These are phyloP conservation scores for Porites divaricata DNA, from an alignment of 92 coral and sea anemone genomes.

Conservation along the genomic window DNA sequence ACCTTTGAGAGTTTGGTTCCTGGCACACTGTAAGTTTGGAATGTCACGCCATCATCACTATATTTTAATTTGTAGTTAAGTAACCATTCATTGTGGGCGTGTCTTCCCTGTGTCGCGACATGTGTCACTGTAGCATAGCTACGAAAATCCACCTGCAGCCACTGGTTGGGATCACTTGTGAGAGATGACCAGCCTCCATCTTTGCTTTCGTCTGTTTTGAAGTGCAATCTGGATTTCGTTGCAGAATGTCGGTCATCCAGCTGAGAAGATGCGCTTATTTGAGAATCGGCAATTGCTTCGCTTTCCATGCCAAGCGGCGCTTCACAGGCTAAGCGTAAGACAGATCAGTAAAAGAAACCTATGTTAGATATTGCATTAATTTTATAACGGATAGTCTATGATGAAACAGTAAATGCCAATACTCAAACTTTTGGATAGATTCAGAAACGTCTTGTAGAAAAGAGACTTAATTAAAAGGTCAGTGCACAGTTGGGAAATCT, in stretches of 20 bases:
- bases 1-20: slow-evolving; percentile 7
- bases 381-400: too few species aligned
- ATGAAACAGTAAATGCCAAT: too few species aligned
- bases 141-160: slow-evolving; percentile 31
- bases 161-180: slow-evolving; percentile 1
- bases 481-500: too few species aligned
- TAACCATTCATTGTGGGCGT: slow-evolving; percentile 11
- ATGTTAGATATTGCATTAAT: neutral
- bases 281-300: slow-evolving; percentile 3
- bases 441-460: too few species aligned
- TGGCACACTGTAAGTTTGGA: neutral
- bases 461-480: too few species aligned
- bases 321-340: neutral
- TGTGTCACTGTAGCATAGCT: slow-evolving; percentile 12
- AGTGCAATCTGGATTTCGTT: slow-evolving; percentile 17
- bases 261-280: slow-evolving; percentile 19
- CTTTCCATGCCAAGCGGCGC: slow-evolving; percentile 40
- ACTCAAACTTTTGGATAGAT: too few species aligned
- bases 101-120: slow-evolving; percentile 23
- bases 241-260: slow-evolving; percentile 7
- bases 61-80: neutral
- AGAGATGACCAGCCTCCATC: slow-evolving; percentile 29
- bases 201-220: neutral
- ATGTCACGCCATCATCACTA: slow-evolving; percentile 17
- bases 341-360: neutral